A percentile compares a stretch with the other conserved stretches of the same genome.
These are phyloP conservation scores for Cerastis leucographa DNA, from an alignment of 2,888 invertebrate species.

Conservation along the genomic window DNA sequence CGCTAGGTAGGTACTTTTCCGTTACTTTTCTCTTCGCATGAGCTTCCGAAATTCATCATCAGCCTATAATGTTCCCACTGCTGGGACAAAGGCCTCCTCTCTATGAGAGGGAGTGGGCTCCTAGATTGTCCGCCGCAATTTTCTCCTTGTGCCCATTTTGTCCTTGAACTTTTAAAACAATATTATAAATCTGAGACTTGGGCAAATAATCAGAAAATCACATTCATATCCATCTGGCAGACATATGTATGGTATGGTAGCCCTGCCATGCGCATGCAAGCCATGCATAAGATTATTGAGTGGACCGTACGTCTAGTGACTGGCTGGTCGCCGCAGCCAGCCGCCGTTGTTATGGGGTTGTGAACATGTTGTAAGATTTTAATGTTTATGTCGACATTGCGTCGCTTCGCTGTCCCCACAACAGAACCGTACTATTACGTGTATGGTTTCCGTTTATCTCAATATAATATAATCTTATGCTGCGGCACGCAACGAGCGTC, in stretches of 20 bases:
- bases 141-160: neutral
- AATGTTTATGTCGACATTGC: neutral
- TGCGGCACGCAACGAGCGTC: neutral
- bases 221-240: neutral
- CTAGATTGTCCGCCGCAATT: neutral
- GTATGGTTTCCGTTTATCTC: neutral
- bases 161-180: neutral
- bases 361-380: neutral
- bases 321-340: neutral
- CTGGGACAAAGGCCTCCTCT: too few species aligned
- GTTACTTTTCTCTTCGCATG: neutral
- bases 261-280: constrained; percentile 19
- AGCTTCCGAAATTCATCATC: too few species aligned
- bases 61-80: too few species aligned
- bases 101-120: too few species aligned
- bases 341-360: neutral
- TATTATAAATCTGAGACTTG: neutral
- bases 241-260: neutral
- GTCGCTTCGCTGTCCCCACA: neutral
- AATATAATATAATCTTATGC: neutral
- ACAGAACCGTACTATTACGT: neutral
- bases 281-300: constrained; percentile 28
- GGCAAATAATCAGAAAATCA: constrained; percentile 1
- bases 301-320: neutral
- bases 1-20: neutral